Evolutionary conservation across 2,888 invertebrate genomes (phyloP).

Genomic region (Terebella lapidaria): DNA sequence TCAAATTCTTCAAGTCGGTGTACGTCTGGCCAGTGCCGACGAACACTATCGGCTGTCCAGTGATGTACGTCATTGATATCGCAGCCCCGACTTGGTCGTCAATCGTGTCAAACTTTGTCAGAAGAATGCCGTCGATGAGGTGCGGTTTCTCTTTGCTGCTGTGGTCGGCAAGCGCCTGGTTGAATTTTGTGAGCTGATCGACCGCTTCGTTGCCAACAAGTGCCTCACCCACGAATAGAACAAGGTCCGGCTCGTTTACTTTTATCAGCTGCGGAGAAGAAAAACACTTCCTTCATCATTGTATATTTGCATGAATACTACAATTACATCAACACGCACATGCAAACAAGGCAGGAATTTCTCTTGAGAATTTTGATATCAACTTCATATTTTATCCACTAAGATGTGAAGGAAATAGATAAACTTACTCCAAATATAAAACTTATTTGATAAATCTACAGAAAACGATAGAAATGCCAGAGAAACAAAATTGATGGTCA

Average conservation of each 20-base stretch:
- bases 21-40: slow-evolving; percentile 99
- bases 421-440: no score
- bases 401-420: no score
- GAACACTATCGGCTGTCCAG: slow-evolving; percentile 98
- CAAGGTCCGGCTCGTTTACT: slow-evolving; percentile 95
- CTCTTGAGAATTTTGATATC: no score
- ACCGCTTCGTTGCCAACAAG: slow-evolving; percentile 99
- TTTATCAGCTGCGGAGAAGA: slow-evolving; percentile 68
- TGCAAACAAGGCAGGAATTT: no score
- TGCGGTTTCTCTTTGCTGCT: slow-evolving; percentile 61
- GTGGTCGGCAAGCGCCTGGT: slow-evolving; percentile 93
- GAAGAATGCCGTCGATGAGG: slow-evolving; percentile 95
- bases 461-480: no score
- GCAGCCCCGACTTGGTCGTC: slow-evolving; percentile 99
- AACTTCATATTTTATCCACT: no score
- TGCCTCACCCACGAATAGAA: slow-evolving; percentile 98
- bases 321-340: no score
- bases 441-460: no score
- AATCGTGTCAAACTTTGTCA: slow-evolving; percentile 99
- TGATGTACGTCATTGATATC: slow-evolving; percentile 99
- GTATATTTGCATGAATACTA: no score
- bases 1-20: slow-evolving; percentile 91
- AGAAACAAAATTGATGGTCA: no score
- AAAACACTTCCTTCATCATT: no score
- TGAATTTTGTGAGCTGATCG: slow-evolving; percentile 97